phyloP scores from a whole-genome alignment of 2,797 vertebrate genomes.

The Erpetoichthys calabaricus region DNA sequence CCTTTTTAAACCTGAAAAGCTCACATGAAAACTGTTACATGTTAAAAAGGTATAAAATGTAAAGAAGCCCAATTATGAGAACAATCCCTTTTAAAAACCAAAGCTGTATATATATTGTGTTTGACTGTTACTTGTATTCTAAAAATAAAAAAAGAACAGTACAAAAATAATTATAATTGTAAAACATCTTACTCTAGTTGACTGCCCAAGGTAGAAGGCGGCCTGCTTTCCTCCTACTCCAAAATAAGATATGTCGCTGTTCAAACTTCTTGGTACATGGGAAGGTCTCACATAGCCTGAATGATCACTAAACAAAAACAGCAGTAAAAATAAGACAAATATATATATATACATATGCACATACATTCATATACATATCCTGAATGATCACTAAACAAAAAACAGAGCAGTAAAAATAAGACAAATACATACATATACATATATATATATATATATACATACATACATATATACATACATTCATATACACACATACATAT shows the following conservation, averaged over 20 bases:
- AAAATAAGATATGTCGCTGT: slow-evolving; percentile 92
- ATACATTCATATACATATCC: neutral
- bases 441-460: no score
- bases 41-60: no score
- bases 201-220: slow-evolving; percentile 79
- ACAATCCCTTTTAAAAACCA: no score
- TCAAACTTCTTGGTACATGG: slow-evolving; percentile 70
- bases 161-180: no score
- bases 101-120: no score
- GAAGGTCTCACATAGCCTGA: slow-evolving; percentile 60
- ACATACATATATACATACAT: neutral
- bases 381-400: no score
- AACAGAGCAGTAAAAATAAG: no score
- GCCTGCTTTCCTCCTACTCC: slow-evolving; percentile 93
- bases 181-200: slow-evolving; percentile 57
- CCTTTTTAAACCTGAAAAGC: slow-evolving; percentile 7
- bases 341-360: neutral
- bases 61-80: no score
- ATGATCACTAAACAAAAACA: slow-evolving; percentile 46
- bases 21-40: no score
- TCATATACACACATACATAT: neutral
- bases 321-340: slow-evolving; percentile 10
- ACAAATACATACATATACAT: neutral
- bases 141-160: no score
- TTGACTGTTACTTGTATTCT: no score